Evolutionary conservation across 2,797 vertebrate species (phyloP).

Genomic region (Acropternis orthonyx): DNA sequence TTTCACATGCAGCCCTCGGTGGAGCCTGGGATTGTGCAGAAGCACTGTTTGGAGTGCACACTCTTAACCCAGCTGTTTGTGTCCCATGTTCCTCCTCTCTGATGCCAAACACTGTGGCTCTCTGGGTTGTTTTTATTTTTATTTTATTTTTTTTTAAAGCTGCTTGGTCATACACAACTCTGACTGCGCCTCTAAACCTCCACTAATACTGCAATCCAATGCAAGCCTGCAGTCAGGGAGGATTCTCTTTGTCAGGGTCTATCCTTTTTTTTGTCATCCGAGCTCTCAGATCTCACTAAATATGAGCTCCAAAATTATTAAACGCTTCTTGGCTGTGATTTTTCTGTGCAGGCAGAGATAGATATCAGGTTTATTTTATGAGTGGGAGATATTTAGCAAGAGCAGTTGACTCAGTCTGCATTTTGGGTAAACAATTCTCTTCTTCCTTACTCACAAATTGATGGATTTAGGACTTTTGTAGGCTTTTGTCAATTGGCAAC

Average conservation of each 20-base stretch:
- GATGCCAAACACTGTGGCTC: constrained; percentile 43
- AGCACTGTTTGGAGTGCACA: constrained; percentile 30
- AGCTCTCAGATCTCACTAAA: background rate
- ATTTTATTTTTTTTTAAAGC: background rate
- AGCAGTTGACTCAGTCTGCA: background rate
- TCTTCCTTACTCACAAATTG: background rate
- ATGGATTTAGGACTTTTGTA: background rate
- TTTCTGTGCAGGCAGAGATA: background rate
- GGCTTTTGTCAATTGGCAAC: background rate
- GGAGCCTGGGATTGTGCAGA: constrained; percentile 35
- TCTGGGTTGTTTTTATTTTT: background rate
- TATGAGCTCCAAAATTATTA: background rate
- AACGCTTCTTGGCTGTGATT: background rate
- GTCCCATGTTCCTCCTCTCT: background rate
- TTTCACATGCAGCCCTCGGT: constrained; percentile 50
- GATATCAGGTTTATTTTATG: background rate
- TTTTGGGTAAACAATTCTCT: background rate
- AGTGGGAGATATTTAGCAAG: background rate
- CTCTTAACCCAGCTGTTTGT: constrained; percentile 59
- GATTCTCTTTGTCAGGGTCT: background rate
- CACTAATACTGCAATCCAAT: accelerated
- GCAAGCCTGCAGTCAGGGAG: background rate
- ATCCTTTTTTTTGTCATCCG: background rate
- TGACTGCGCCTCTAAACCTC: background rate
- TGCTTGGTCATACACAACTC: background rate